Base-by-base conservation (phyloP, 2,113 vertebrate species). In the Patagioenas fasciata region DNA sequence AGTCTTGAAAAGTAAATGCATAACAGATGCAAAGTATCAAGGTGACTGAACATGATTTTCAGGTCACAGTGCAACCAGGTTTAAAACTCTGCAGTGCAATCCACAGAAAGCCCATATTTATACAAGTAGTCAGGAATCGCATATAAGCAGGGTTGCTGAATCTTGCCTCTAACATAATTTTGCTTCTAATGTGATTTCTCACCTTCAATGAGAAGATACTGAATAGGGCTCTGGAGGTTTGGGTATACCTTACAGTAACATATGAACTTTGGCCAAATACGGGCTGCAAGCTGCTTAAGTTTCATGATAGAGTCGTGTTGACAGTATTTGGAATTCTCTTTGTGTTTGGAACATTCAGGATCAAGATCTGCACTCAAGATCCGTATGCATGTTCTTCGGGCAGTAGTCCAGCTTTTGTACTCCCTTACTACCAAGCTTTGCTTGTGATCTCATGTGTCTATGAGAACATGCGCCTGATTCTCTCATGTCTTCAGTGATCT, bases 1-100 rank as follows among this genome's bases (percentile, higher is more conserved):
- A 87, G 53, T 61, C 40, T 79, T 82, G 65, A 96, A 94, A 91
- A 89, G 31, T 29, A 88, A 93, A 96, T 89, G 34, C 42, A 9
- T 70, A 96, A 73, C 50, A 88, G 65, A 93, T 94, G 91, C 15
- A 50, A 86, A 64, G 3, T 71, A 77, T 70, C 67, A 85, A 88
- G 60, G 62, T 83, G 31, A 23, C 38, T 64, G 54, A 89, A 56
- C n/a, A 62, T 3, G 20, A 47, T 85, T 94, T 93, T 91, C 21
- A 47, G 57, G 71, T 79, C 73, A 84, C 48, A 65, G 15, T 79
- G 26, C 61, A 84, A 80, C 13, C 36, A n/a, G 28, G 38, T 88
- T 91, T 74, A 66, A 80, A 83, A 32, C 11, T 80, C 48, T 62
- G n/a, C 62, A 36, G 4, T 36, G 20, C 25, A 86, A 38, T 64